Evolutionary conservation across 2,888 invertebrate species (phyloP).

Genomic region (Eremobia ochroleuca): DNA sequence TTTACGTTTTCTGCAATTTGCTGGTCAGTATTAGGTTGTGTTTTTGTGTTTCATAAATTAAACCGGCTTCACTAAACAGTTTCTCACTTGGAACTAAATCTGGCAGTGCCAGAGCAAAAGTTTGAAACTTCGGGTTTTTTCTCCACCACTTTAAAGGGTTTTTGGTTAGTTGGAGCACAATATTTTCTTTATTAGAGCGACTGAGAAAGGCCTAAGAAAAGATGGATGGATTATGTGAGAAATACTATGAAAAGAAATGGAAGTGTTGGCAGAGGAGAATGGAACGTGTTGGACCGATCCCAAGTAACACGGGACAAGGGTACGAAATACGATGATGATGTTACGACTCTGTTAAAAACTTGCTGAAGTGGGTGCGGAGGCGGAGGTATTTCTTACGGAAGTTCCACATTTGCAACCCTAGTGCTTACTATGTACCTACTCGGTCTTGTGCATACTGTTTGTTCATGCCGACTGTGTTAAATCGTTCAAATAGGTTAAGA

Average conservation of each 20-base stretch:
- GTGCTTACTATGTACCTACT: neutral
- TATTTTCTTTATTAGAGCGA: neutral
- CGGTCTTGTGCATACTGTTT: conserved; percentile 43
- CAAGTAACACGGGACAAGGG: neutral
- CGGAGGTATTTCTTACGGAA: neutral
- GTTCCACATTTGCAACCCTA: neutral
- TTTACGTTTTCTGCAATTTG: no score
- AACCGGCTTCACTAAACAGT: neutral
- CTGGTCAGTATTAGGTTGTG: no score
- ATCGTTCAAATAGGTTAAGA: conserved; percentile 21
- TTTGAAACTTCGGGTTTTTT: neutral
- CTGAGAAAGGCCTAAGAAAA: neutral
- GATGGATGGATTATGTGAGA: neutral
- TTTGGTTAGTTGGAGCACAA: neutral
- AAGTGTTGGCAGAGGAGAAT: neutral
- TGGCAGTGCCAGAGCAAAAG: neutral
- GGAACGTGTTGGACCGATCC: neutral
- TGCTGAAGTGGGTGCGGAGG: no score
- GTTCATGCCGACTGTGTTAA: conserved; percentile 22
- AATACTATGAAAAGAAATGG: no score
- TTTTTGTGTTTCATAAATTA: neutral
- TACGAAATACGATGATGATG: neutral
- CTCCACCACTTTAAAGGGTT: neutral
- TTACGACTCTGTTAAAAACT: no score
- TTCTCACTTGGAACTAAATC: neutral